Evolutionary conservation across 1,140 invertebrate genomes (phyloP).

Genomic region (Phenacoccus solenopsis): DNA sequence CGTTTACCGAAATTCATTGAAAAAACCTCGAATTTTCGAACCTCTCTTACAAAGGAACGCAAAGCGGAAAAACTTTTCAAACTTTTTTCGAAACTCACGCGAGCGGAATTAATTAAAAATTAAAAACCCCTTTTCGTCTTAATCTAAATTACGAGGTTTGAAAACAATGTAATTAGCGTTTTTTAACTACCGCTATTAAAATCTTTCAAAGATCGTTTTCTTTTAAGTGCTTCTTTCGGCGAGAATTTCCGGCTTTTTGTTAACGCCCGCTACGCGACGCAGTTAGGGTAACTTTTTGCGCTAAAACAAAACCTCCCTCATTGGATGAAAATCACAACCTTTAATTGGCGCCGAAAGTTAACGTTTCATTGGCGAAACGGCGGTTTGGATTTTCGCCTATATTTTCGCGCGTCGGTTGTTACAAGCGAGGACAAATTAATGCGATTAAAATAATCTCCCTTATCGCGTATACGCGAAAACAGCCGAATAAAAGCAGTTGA

Average conservation of each 20-base stretch:
- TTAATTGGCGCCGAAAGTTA: background rate
- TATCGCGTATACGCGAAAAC: too few species aligned
- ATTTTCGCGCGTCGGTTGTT: too few species aligned
- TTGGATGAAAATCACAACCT: background rate
- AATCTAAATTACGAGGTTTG: background rate
- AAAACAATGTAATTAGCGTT: background rate
- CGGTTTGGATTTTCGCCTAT: too few species aligned
- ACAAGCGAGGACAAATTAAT: too few species aligned
- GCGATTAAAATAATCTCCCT: too few species aligned
- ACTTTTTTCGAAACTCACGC: background rate
- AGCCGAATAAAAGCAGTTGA: background rate
- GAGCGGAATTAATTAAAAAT: conserved; percentile 3
- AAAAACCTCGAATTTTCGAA: background rate
- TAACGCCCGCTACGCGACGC: background rate
- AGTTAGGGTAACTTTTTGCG: background rate
- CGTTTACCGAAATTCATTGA: background rate
- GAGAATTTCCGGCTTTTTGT: background rate
- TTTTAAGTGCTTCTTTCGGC: background rate
- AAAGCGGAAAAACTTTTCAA: background rate
- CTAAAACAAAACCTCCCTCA: background rate
- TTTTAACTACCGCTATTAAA: conserved; percentile 3
- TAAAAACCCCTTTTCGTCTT: background rate
- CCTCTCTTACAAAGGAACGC: background rate
- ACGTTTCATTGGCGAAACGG: too few species aligned
- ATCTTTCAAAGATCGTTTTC: background rate